Conservation (phyloP, 1,140 invertebrate species). For the Argopecten irradians region DNA sequence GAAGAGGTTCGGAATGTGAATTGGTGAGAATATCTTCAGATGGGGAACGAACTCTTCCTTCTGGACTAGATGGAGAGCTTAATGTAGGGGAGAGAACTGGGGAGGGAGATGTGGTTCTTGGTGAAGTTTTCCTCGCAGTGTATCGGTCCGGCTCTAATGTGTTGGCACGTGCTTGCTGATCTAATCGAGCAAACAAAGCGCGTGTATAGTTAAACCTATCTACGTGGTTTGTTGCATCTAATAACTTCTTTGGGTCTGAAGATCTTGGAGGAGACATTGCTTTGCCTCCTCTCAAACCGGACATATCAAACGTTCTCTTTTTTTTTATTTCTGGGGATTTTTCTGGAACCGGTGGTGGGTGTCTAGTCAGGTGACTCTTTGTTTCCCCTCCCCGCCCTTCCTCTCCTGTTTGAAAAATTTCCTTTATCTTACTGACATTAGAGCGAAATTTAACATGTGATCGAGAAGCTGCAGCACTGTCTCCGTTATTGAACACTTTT, state of each 20-base stretch:
- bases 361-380: background rate
- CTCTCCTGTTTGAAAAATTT: slow-evolving; percentile 59
- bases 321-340: slow-evolving; percentile 60
- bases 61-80: slow-evolving; percentile 53
- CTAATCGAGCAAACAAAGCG: slow-evolving; percentile 94
- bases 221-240: slow-evolving; percentile 68
- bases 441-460: slow-evolving; percentile 50
- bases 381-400: slow-evolving; percentile 29
- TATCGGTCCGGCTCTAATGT: slow-evolving; percentile 68
- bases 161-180: slow-evolving; percentile 72
- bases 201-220: slow-evolving; percentile 92
- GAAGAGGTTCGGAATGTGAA: slow-evolving; percentile 15
- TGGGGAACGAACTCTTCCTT: slow-evolving; percentile 19
- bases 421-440: slow-evolving; percentile 66
- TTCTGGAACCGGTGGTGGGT: slow-evolving; percentile 39
- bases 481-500: slow-evolving; percentile 46
- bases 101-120: slow-evolving; percentile 32
- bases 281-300: background rate
- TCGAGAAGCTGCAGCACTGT: background rate
- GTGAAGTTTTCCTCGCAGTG: slow-evolving; percentile 77
- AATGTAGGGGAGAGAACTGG: slow-evolving; percentile 57
- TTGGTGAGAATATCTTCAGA: background rate
- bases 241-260: slow-evolving; percentile 36
- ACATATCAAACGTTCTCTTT: slow-evolving; percentile 53
- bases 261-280: slow-evolving; percentile 33